Evolutionary conservation across 2,113 vertebrate genomes (phyloP).

Genomic region (Dryoscopus gambensis): DNA sequence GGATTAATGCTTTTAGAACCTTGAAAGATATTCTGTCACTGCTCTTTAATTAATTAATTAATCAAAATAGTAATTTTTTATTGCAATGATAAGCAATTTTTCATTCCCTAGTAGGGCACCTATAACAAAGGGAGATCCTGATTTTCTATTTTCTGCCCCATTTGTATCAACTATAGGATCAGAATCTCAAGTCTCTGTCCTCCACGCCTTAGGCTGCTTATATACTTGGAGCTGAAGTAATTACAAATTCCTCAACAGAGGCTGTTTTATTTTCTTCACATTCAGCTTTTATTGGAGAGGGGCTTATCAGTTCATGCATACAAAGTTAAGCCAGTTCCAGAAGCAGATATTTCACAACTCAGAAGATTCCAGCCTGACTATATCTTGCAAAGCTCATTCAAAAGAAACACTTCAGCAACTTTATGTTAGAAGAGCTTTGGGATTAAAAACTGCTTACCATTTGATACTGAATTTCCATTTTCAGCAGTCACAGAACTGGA

Average conservation of each 20-base stretch:
- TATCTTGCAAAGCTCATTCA: neutral
- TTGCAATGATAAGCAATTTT: neutral
- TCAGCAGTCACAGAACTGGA: conserved; percentile 78
- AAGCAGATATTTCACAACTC: neutral
- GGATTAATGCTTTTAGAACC: neutral
- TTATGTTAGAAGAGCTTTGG: neutral
- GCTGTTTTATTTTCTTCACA: neutral
- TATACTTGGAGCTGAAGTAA: neutral
- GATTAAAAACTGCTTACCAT: conserved; percentile 77
- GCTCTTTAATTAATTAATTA: no score
- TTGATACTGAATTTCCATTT: conserved; percentile 91
- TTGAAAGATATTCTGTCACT: neutral
- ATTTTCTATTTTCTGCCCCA: neutral
- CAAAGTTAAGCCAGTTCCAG: neutral
- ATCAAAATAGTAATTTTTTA: no score
- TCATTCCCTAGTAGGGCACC: neutral
- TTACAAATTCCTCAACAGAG: neutral
- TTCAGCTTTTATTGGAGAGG: neutral
- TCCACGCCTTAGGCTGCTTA: neutral
- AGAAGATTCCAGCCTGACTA: neutral
- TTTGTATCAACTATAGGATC: neutral
- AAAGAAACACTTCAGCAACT: neutral
- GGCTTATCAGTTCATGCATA: neutral
- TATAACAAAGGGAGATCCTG: neutral
- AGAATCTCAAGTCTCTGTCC: neutral